Conservation (phyloP, 2,113 vertebrate genomes). For the Apeltes quadracus region DNA sequence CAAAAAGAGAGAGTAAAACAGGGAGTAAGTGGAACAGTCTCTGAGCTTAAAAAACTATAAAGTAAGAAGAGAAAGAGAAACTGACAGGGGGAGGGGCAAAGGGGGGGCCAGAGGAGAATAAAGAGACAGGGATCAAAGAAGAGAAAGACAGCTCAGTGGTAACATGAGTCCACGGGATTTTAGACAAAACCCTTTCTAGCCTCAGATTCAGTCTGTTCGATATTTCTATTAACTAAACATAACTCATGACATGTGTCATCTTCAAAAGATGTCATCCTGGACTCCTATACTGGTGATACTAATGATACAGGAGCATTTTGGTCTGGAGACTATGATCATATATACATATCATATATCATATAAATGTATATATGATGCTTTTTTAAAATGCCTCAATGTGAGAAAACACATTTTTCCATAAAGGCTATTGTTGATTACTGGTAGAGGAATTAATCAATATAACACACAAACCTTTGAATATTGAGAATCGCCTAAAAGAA, state of each 20-base stretch:
- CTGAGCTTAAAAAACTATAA: constrained; percentile 10
- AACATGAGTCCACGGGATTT: constrained; percentile 44
- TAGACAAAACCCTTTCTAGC: constrained; percentile 16
- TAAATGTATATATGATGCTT: no score
- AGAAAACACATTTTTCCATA: no score
- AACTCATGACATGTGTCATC: neutral
- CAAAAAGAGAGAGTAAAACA: constrained; percentile 19
- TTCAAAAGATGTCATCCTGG: neutral
- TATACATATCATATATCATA: no score
- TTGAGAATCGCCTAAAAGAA: no score
- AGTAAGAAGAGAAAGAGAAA: neutral
- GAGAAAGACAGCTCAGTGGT: constrained; percentile 33
- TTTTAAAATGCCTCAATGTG: no score
- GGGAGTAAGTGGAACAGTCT: neutral
- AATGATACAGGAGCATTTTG: no score
- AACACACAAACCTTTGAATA: no score
- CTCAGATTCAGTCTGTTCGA: no score
- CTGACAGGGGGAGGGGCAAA: neutral
- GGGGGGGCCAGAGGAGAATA: constrained; percentile 18
- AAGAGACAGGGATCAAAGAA: constrained; percentile 35
- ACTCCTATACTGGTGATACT: neutral
- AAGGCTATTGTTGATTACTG: no score
- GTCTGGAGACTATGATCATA: no score
- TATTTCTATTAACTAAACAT: no score
- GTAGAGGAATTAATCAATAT: no score